phyloP scores from a whole-genome alignment of 2,888 invertebrate genomes.

The Argyresthia goedartella region DNA sequence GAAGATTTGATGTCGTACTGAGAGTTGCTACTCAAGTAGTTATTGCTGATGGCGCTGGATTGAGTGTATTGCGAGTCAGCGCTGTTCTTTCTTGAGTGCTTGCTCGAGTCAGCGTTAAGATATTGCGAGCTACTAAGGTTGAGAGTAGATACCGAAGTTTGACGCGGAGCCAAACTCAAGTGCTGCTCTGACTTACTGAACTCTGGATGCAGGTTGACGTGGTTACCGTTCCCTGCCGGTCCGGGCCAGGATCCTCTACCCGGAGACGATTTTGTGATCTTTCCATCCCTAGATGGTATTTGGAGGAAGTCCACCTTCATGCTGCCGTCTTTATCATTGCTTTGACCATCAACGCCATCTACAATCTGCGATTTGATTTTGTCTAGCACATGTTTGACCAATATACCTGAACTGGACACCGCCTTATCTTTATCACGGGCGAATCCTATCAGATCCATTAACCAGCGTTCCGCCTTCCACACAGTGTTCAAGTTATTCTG shows the following conservation, averaged over 20 bases:
- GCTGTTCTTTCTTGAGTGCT: constrained; percentile 67
- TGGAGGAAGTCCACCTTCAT: constrained; percentile 69
- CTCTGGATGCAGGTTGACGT: constrained; percentile 73
- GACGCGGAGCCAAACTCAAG: constrained; percentile 65
- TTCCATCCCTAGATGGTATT: constrained; percentile 79
- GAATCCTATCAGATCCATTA: constrained; percentile 94
- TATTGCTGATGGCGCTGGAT: constrained; percentile 55
- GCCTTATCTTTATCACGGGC: constrained; percentile 82
- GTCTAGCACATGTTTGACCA: constrained; percentile 52
- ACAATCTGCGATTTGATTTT: constrained; percentile 34
- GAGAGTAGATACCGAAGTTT: constrained; percentile 58
- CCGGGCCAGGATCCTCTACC: constrained; percentile 91
- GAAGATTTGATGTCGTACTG: constrained; percentile 56
- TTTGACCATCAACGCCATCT: constrained; percentile 41
- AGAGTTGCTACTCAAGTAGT: constrained; percentile 51
- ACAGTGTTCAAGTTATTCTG: constrained; percentile 88
- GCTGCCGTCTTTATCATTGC: constrained; percentile 58
- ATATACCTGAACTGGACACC: constrained; percentile 54
- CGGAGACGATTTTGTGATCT: constrained; percentile 81
- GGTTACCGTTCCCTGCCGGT: constrained; percentile 73
- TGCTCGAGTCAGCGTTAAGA: constrained; percentile 53
- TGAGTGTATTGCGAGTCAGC: constrained; percentile 72
- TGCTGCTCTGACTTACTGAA: constrained; percentile 90
- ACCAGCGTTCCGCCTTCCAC: constrained; percentile 96
- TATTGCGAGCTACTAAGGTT: constrained; percentile 70